Evolutionary conservation across 1,140 invertebrate genomes (phyloP).

Genomic region (Cherax quadricarinatus): DNA sequence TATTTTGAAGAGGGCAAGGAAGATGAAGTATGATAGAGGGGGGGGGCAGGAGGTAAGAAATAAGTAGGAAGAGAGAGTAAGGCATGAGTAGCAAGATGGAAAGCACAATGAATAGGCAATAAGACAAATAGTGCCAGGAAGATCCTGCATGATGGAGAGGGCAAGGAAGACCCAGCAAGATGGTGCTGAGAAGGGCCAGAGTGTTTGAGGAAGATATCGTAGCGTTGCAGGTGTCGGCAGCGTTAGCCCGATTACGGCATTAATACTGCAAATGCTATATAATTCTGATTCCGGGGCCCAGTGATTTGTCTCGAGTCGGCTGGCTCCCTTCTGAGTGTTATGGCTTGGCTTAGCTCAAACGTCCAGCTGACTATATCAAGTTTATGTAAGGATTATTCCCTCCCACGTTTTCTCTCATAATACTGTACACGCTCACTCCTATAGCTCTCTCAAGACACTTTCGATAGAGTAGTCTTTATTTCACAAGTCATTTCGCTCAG

Average conservation of each 20-base stretch:
- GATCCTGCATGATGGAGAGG: background rate
- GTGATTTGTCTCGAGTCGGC: slow-evolving; percentile 69
- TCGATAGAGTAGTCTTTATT: too few relatives aligned
- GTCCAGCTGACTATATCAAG: slow-evolving; percentile 60
- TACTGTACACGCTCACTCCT: slow-evolving; percentile 18
- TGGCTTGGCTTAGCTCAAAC: slow-evolving; percentile 44
- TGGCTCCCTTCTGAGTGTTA: slow-evolving; percentile 65
- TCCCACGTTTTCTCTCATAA: slow-evolving; percentile 62
- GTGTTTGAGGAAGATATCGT: slow-evolving; percentile 45
- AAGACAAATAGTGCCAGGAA: slow-evolving; percentile 14
- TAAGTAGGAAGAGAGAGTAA: too few relatives aligned
- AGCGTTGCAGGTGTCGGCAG: slow-evolving; percentile 17
- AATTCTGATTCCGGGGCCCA: slow-evolving; percentile 57
- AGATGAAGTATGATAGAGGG: slow-evolving; percentile 18
- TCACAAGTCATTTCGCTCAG: too few relatives aligned
- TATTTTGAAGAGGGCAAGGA: background rate
- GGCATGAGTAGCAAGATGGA: background rate
- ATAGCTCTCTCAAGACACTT: slow-evolving; percentile 4
- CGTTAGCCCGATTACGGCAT: slow-evolving; percentile 59
- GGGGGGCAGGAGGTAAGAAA: slow-evolving; percentile 5
- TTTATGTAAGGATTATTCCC: slow-evolving; percentile 58
- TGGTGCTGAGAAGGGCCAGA: background rate
- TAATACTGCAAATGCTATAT: slow-evolving; percentile 68
- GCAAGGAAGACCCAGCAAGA: background rate
- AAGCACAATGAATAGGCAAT: background rate